Percentiles rank a stretch among this genome's conserved stretches.
Conservation (phyloP, 2,113 vertebrate species). For the Corvus cornix region DNA sequence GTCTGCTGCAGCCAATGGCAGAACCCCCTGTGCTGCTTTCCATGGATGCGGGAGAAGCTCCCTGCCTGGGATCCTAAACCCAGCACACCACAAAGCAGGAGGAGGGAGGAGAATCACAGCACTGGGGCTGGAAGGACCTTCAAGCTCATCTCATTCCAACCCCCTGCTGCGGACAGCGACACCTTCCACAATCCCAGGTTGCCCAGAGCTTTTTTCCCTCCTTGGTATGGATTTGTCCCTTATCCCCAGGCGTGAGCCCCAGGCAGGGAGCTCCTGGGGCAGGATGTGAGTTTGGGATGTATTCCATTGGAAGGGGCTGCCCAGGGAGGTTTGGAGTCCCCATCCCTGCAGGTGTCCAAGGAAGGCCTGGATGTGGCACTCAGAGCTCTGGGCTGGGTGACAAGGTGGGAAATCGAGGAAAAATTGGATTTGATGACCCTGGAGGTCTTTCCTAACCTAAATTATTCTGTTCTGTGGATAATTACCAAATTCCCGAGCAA, state of each 20-base stretch:
- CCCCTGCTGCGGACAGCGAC: not conserved
- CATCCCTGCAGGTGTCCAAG: not conserved
- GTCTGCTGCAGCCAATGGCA: not conserved
- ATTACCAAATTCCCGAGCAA: not conserved
- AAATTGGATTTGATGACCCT: not conserved
- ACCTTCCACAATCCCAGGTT: not conserved
- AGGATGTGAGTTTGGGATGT: not conserved
- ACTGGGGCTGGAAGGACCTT: not conserved
- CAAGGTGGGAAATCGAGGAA: fast-evolving
- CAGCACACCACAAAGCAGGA: not conserved
- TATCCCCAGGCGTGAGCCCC: fast-evolving
- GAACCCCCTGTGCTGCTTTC: fast-evolving
- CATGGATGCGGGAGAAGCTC: fast-evolving
- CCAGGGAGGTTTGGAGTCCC: not conserved
- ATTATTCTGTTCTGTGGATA: not conserved
- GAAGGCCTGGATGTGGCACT: fast-evolving
- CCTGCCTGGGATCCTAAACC: not conserved
- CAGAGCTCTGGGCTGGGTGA: not conserved
- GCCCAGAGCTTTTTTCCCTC: not conserved
- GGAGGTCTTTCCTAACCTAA: not conserved
- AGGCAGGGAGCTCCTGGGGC: not conserved
- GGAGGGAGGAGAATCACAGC: not conserved
- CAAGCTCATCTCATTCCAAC: not conserved
- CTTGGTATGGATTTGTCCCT: not conserved
- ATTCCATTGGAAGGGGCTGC: not conserved